These are phyloP conservation scores for Dolichomitus sp. DNA, from an alignment of 2,888 invertebrate genomes.

Conservation along the genomic window DNA sequence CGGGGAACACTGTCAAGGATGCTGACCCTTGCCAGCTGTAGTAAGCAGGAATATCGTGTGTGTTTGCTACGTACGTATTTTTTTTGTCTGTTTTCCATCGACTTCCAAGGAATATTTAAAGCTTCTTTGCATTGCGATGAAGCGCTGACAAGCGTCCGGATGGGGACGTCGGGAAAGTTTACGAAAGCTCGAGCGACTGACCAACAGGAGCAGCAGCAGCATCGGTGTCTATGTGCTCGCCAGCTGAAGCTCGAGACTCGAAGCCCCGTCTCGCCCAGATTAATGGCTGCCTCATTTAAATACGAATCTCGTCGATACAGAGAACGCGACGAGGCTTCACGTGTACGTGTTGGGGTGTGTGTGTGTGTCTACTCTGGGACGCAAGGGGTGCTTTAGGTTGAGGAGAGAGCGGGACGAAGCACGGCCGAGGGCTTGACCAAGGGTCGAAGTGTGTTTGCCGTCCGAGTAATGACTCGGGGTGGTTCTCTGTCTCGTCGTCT, in stretches of 20 bases:
- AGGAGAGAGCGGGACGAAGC: conserved; percentile 33
- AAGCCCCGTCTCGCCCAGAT: conserved; percentile 83
- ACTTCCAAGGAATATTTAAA: conserved; percentile 73
- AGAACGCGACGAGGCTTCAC: conserved; percentile 67
- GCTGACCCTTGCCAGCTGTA: conserved; percentile 36
- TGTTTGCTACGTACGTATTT: conserved; percentile 40
- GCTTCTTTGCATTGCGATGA: conserved; percentile 76
- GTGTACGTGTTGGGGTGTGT: conserved; percentile 25
- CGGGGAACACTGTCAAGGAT: conserved; percentile 50
- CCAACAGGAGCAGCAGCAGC: conserved; percentile 36
- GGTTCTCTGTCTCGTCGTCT: conserved; percentile 71
- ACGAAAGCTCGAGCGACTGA: conserved; percentile 63
- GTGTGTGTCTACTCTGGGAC: conserved; percentile 47
- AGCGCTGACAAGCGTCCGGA: conserved; percentile 82
- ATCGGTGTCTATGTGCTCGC: conserved; percentile 61
- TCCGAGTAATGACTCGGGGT: conserved; percentile 85
- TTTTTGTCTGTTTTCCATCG: conserved; percentile 52
- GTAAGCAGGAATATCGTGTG: conserved; percentile 53
- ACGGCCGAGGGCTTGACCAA: conserved; percentile 79
- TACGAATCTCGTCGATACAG: conserved; percentile 86
- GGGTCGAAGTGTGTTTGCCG: conserved; percentile 85
- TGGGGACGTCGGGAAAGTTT: conserved; percentile 68
- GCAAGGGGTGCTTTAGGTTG: conserved; percentile 48
- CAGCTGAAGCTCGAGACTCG: conserved; percentile 74
- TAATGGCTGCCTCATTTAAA: conserved; percentile 86